Conservation (phyloP, 2,888 invertebrate species). For the Aporophyla lueneburgensis region DNA sequence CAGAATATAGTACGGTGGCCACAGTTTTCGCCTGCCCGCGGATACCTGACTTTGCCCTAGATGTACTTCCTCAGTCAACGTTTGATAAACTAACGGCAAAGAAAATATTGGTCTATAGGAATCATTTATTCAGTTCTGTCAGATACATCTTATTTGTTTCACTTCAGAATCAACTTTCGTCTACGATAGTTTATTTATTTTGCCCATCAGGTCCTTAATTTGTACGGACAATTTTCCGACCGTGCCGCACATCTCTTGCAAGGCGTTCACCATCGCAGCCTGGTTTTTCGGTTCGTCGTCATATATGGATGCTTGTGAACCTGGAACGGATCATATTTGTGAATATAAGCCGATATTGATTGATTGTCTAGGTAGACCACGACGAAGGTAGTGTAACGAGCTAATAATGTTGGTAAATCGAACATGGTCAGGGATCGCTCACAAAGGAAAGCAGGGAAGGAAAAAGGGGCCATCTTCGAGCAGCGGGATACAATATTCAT, state of each 20-base stretch:
- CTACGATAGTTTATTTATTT: conserved; percentile 30
- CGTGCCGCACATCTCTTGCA: conserved; percentile 53
- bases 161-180: too few relatives aligned
- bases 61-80: too few relatives aligned
- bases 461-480: background rate
- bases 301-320: background rate
- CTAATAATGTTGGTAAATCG: background rate
- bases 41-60: too few relatives aligned
- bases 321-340: conserved; percentile 6
- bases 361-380: background rate
- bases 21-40: too few relatives aligned
- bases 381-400: too few relatives aligned
- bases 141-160: background rate
- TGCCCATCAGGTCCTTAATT: conserved; percentile 39
- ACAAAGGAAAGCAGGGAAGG: background rate
- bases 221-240: conserved; percentile 46
- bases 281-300: background rate
- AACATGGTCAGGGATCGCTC: background rate
- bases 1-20: too few relatives aligned
- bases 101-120: background rate
- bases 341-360: background rate
- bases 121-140: conserved; percentile 16
- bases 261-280: conserved; percentile 16
- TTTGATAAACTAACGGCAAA: background rate
- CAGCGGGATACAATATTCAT: background rate